These are phyloP conservation scores for Engystomops pustulosus DNA, from an alignment of 2,113 vertebrate species.

Conservation along the genomic window DNA sequence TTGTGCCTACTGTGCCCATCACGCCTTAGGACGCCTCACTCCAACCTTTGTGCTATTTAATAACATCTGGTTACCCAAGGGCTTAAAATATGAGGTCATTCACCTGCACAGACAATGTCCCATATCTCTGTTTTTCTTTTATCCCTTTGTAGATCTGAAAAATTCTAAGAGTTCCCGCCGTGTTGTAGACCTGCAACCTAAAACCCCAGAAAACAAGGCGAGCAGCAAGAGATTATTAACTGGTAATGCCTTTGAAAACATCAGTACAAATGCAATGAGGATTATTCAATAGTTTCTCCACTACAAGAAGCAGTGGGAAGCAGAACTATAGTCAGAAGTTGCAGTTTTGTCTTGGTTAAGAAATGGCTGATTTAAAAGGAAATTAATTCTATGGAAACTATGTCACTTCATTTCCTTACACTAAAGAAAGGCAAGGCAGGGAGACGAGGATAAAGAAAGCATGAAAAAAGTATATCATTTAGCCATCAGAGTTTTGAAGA, in stretches of 20 bases:
- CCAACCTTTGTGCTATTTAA: neutral
- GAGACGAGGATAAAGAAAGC: constrained; percentile 7
- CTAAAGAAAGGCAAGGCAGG: constrained; percentile 38
- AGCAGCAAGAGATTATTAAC: constrained; percentile 35
- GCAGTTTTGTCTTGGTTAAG: constrained; percentile 29
- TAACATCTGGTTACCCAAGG: neutral
- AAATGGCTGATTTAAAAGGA: constrained; percentile 36
- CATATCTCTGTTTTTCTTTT: neutral
- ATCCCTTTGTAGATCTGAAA: neutral
- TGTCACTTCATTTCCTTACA: constrained; percentile 50
- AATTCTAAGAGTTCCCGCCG: neutral
- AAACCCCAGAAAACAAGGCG: constrained; percentile 2
- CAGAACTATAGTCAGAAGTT: constrained; percentile 11
- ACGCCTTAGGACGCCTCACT: no score
- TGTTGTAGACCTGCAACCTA: neutral
- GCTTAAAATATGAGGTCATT: neutral
- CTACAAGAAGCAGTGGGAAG: constrained; percentile 1
- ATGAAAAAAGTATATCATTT: constrained; percentile 4
- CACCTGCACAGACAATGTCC: neutral
- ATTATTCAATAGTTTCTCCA: constrained; percentile 19
- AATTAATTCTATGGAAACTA: constrained; percentile 44
- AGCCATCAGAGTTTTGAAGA: constrained; percentile 3
- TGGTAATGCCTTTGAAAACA: constrained; percentile 27
- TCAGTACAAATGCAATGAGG: neutral
- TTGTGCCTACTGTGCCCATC: neutral